Evolutionary conservation across 2,888 invertebrate genomes (phyloP).

Genomic region (Norana najaformis): DNA sequence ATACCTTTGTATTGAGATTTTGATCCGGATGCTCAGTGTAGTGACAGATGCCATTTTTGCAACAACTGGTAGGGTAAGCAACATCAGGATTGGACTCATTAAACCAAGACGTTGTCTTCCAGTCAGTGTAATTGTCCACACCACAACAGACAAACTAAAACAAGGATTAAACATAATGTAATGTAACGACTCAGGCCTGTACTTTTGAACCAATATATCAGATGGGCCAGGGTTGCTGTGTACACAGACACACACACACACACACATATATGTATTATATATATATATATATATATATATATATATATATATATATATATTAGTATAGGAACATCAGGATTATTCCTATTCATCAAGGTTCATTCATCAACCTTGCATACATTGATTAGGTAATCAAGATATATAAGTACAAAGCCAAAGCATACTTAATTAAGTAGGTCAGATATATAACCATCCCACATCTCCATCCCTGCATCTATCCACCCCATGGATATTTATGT

Average conservation of each 20-base stretch:
- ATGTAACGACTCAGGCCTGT: no score
- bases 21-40: neutral
- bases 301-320: neutral
- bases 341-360: no score
- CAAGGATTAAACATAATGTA: neutral
- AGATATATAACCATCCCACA: no score
- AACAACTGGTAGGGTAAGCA: neutral
- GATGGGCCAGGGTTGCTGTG: no score
- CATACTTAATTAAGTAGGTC: neutral
- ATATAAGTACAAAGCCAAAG: no score
- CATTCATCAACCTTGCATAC: neutral
- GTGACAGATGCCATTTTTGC: neutral
- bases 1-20: neutral
- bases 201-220: no score
- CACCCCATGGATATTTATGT: neutral
- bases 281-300: no score
- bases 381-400: no score
- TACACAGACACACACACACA: no score
- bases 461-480: neutral
- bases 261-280: no score
- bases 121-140: neutral
- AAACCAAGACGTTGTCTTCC: neutral
- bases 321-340: no score
- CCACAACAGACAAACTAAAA: neutral
- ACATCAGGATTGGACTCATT: neutral